These are phyloP conservation scores for Conops quadrifasciatus DNA, from an alignment of 2,888 invertebrate genomes.

Conservation along the genomic window DNA sequence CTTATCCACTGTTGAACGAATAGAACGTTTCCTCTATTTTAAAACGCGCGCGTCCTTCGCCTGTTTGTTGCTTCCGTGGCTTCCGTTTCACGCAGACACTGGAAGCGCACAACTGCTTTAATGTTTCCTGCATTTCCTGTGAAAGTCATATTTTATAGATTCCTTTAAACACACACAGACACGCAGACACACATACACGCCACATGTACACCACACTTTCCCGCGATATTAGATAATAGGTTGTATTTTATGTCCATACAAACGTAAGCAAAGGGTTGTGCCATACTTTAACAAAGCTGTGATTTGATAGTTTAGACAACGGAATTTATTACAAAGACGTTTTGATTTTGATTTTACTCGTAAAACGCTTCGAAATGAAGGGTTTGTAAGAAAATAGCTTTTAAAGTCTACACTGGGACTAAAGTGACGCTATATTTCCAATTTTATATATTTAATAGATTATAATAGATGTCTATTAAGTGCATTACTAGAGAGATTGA, in stretches of 20 bases:
- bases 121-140: constrained; percentile 25
- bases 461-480: too few species aligned
- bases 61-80: neutral
- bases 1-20: constrained; percentile 1
- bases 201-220: neutral
- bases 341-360: neutral
- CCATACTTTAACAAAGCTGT: neutral
- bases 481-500: too few species aligned
- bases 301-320: neutral
- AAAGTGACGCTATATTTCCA: too few species aligned
- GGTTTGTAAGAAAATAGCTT: too few species aligned
- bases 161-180: neutral
- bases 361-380: too few species aligned
- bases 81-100: constrained; percentile 28
- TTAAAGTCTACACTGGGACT: too few species aligned
- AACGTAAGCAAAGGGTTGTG: neutral
- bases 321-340: neutral
- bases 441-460: too few species aligned
- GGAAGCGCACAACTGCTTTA: constrained; percentile 25
- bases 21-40: neutral
- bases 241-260: neutral
- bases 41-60: neutral
- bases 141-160: constrained; percentile 21
- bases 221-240: neutral
- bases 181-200: neutral